Evolutionary conservation across 2,888 invertebrate genomes (phyloP).

Genomic region (Acronicta leporina): DNA sequence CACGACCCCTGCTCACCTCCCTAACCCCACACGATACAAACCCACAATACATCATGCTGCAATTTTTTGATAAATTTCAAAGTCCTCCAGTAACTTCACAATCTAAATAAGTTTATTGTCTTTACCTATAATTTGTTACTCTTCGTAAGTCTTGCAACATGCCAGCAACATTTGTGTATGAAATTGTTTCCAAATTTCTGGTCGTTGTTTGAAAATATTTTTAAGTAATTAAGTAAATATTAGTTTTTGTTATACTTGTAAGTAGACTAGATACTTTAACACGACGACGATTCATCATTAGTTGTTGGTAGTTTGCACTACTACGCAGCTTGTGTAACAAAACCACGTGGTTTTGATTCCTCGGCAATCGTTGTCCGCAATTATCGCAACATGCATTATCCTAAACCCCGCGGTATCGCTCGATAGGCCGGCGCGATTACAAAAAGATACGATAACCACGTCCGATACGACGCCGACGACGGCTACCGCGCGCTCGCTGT

Average conservation of each 20-base stretch:
- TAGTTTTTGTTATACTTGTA: too few relatives aligned
- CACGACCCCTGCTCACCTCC: background rate
- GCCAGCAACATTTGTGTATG: background rate
- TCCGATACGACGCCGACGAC: constrained; percentile 18
- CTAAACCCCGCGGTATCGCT: constrained; percentile 42
- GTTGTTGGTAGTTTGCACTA: background rate
- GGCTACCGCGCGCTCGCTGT: constrained; percentile 15
- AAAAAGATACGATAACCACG: constrained; percentile 29
- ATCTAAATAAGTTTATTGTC: constrained; percentile 12
- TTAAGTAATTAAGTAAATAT: too few relatives aligned
- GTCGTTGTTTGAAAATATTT: too few relatives aligned
- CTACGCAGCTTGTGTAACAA: background rate
- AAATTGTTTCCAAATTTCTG: too few relatives aligned
- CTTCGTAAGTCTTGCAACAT: background rate
- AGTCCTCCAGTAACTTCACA: background rate
- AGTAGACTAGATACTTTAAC: too few relatives aligned
- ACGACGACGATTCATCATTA: too few relatives aligned
- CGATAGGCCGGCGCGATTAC: constrained; percentile 52
- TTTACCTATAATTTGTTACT: too few relatives aligned
- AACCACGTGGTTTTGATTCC: constrained; percentile 2
- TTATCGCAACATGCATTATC: constrained; percentile 48
- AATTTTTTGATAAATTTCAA: constrained; percentile 38
- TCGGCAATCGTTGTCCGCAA: constrained; percentile 30
- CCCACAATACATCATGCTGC: constrained; percentile 10
- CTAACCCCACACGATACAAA: constrained; percentile 2